Percentiles rank a stretch among this genome's conserved stretches.
phyloP scores from a whole-genome alignment of 2,113 vertebrate species.

The Sakesphorus luctuosus region DNA sequence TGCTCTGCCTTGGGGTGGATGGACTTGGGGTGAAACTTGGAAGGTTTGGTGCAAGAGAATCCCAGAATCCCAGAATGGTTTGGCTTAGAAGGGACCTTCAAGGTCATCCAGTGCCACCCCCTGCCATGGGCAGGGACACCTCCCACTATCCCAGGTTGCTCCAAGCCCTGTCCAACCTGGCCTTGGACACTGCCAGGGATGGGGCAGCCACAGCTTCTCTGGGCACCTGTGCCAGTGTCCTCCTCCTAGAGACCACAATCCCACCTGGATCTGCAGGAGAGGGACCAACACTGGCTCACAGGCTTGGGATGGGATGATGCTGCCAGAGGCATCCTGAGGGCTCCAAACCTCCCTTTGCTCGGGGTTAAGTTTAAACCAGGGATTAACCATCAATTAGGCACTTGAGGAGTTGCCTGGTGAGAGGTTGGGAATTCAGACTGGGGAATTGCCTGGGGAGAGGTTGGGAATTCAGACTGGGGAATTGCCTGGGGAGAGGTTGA shows the following conservation, averaged over 20 bases:
- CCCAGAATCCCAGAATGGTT: neutral
- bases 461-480: too few species aligned
- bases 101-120: neutral
- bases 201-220: neutral
- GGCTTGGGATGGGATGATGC: neutral
- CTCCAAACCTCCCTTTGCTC: neutral
- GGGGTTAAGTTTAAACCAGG: neutral
- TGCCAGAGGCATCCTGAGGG: fast-evolving
- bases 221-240: neutral
- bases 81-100: neutral
- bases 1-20: neutral
- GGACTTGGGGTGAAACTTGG: neutral
- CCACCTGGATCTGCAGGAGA: neutral
- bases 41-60: neutral
- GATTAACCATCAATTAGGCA: fast-evolving
- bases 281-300: neutral
- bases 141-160: neutral
- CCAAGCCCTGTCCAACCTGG: neutral
- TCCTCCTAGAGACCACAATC: neutral
- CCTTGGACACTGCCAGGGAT: neutral
- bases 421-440: too few species aligned
- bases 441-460: too few species aligned
- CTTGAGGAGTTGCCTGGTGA: too few species aligned
- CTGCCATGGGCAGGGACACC: neutral
- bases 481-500: too few species aligned